Percentiles rank a stretch among this genome's conserved stretches.
Conservation (phyloP, 2,888 invertebrate genomes). For the Creontiades dilutus region DNA sequence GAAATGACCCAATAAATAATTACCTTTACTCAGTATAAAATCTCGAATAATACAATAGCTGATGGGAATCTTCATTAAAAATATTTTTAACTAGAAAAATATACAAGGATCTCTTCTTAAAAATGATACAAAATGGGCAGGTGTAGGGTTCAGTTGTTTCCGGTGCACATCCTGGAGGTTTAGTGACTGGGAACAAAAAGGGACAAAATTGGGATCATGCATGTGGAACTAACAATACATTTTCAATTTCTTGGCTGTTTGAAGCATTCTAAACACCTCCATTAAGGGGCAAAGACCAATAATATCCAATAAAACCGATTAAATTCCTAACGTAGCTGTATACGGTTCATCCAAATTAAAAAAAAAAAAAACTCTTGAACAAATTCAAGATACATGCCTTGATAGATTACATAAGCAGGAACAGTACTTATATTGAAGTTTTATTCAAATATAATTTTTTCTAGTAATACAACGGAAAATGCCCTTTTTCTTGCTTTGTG, state of each 20-base stretch:
- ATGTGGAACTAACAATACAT: constrained; percentile 54
- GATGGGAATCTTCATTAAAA: constrained; percentile 48
- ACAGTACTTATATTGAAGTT: too few species aligned
- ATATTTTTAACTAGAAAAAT: constrained; percentile 64
- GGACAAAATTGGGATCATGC: constrained; percentile 75
- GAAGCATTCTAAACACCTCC: neutral
- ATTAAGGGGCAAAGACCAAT: neutral
- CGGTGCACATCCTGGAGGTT: constrained; percentile 74
- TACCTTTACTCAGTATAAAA: constrained; percentile 62
- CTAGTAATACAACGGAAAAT: constrained; percentile 57
- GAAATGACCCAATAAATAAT: constrained; percentile 47
- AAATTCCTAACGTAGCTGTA: too few species aligned
- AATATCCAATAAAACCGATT: neutral
- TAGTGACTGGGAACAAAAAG: constrained; percentile 75
- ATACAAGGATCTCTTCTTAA: constrained; percentile 68
- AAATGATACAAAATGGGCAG: constrained; percentile 73
- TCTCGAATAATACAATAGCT: constrained; percentile 57
- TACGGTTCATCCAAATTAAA: too few species aligned
- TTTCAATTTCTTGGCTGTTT: neutral
- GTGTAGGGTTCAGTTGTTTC: constrained; percentile 72
- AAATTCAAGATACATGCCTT: too few species aligned
- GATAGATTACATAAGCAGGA: too few species aligned
- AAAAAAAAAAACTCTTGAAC: too few species aligned
- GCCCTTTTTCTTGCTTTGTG: constrained; percentile 58
- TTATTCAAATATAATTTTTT: neutral